A percentile compares a stretch with the other conserved stretches of the same genome.
phyloP scores from a whole-genome alignment of 2,888 invertebrate genomes.

The Gari tellinella region DNA sequence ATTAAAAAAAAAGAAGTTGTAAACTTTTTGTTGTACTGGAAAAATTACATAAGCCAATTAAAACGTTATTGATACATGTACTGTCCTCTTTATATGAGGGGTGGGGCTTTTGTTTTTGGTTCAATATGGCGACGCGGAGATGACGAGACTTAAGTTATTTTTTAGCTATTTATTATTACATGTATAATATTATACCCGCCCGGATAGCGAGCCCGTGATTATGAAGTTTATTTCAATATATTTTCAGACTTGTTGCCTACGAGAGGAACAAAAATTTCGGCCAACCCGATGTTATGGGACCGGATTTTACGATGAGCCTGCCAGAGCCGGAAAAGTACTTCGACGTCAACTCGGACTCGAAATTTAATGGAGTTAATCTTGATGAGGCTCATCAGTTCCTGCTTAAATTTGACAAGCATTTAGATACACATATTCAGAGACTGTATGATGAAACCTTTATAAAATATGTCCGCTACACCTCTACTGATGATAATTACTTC shows the following conservation, averaged over 20 bases:
- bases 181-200: too few relatives aligned
- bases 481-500: background rate
- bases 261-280: conserved; percentile 56
- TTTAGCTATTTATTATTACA: too few relatives aligned
- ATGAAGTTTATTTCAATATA: too few relatives aligned
- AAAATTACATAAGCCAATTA: too few relatives aligned
- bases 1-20: too few relatives aligned
- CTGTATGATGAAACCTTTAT: conserved; percentile 44
- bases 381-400: conserved; percentile 18
- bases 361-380: conserved; percentile 10
- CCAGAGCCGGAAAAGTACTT: conserved; percentile 19
- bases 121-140: too few relatives aligned
- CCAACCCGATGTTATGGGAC: conserved; percentile 8
- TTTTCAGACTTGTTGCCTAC: conserved; percentile 62
- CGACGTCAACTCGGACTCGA: conserved; percentile 36
- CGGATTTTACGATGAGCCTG: conserved; percentile 36
- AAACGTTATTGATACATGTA: too few relatives aligned
- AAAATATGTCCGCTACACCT: conserved; percentile 8
- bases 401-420: conserved; percentile 7
- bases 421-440: conserved; percentile 21
- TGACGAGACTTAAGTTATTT: too few relatives aligned
- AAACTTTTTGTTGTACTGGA: too few relatives aligned
- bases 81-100: too few relatives aligned
- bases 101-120: too few relatives aligned
- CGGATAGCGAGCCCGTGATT: too few relatives aligned